These are phyloP conservation scores for Thysanoteuthis rhombus DNA, from an alignment of 2,888 invertebrate genomes.

Conservation along the genomic window DNA sequence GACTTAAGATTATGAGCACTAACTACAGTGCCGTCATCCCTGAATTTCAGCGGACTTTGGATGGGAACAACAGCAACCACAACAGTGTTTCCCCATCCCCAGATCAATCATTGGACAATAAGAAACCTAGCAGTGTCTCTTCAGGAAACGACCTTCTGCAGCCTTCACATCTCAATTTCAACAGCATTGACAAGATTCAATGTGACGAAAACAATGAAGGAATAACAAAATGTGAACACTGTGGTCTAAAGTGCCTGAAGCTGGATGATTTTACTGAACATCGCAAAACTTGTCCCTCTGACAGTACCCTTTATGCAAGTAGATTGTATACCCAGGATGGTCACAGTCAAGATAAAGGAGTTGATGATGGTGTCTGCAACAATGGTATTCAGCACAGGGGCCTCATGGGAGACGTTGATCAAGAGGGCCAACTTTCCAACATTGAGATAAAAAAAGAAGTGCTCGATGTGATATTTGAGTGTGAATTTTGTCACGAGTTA, in stretches of 20 bases:
- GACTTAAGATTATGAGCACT: neutral
- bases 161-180: neutral
- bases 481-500: neutral
- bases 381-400: neutral
- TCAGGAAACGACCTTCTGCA: neutral
- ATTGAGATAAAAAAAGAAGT: conserved; percentile 23
- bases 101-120: neutral
- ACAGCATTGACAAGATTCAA: conserved; percentile 20
- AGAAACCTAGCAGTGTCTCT: neutral
- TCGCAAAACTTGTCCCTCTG: neutral
- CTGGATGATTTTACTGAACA: conserved; percentile 21
- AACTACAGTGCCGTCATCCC: neutral
- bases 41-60: neutral
- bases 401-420: too few relatives aligned
- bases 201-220: neutral
- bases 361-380: neutral
- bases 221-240: conserved; percentile 20
- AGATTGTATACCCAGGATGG: neutral
- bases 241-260: neutral
- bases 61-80: neutral
- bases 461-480: neutral
- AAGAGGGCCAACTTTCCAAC: neutral
- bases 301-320: neutral
- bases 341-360: neutral
- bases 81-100: neutral